These are phyloP conservation scores for Erythrolamprus reginae DNA, from an alignment of 2,113 vertebrate genomes.

Conservation along the genomic window DNA sequence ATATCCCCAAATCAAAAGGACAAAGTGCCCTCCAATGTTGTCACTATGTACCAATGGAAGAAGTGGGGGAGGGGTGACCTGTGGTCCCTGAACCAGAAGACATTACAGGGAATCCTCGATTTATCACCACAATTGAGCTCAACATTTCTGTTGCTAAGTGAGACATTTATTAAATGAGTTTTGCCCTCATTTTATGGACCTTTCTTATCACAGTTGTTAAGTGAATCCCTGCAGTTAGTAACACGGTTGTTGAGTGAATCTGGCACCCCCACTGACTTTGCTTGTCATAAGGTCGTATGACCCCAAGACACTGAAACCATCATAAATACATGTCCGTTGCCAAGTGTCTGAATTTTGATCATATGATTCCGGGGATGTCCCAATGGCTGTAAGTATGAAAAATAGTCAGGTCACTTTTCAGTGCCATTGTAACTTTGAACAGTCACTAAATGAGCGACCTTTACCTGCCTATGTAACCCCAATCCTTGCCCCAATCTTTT, in stretches of 20 bases:
- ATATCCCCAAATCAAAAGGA: not conserved
- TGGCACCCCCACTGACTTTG: not conserved
- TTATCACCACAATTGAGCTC: not conserved
- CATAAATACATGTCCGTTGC: not conserved
- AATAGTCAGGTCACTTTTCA: not conserved
- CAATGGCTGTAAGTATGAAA: not conserved
- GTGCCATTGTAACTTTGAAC: not conserved
- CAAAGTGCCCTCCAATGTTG: not conserved
- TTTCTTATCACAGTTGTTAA: not conserved
- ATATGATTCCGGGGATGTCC: not conserved
- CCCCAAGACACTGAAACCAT: accelerated
- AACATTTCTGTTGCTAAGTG: not conserved
- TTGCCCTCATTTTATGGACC: not conserved
- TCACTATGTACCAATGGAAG: not conserved
- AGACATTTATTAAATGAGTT: not conserved
- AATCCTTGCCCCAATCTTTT: not conserved
- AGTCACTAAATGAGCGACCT: not conserved
- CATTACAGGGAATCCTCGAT: not conserved
- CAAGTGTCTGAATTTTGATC: not conserved
- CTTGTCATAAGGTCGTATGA: not conserved
- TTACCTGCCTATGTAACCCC: not conserved
- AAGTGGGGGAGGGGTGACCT: not conserved
- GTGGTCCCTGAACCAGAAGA: not conserved
- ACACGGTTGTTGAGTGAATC: not conserved
- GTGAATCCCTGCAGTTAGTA: too few relatives aligned